Conservation (phyloP, 2,888 invertebrate genomes). For the Orthonevra nobilis region DNA sequence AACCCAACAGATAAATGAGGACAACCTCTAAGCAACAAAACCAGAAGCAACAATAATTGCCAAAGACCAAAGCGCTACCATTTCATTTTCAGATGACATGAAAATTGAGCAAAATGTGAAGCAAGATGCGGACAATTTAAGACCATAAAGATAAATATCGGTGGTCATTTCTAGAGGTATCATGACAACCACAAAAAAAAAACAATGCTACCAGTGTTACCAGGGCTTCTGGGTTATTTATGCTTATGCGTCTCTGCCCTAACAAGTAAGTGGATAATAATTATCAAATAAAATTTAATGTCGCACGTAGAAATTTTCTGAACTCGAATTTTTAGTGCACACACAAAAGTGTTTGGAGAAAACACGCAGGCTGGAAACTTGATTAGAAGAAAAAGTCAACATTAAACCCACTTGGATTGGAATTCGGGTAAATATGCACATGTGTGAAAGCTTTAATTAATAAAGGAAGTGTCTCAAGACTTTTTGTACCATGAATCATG, state of each 20-base stretch:
- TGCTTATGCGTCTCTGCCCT: constrained; percentile 9
- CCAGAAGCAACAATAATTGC: constrained; percentile 41
- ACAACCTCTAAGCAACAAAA: constrained; percentile 50
- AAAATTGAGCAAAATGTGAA: constrained; percentile 61
- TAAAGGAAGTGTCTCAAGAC: too few relatives aligned
- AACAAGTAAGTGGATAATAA: constrained; percentile 52
- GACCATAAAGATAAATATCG: constrained; percentile 68
- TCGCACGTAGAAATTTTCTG: constrained; percentile 17
- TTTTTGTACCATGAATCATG: too few relatives aligned
- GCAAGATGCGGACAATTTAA: constrained; percentile 63
- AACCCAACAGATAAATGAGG: constrained; percentile 55
- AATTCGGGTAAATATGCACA: too few relatives aligned
- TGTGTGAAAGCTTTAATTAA: too few relatives aligned
- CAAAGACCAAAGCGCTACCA: constrained; percentile 32
- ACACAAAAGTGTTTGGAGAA: constrained; percentile 1
- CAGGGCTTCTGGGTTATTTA: constrained; percentile 4
- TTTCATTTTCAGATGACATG: constrained; percentile 60
- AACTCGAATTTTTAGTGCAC: not conserved
- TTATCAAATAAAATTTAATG: constrained; percentile 47
- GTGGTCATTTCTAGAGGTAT: constrained; percentile 44
- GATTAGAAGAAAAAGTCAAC: too few relatives aligned
- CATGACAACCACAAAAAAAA: too few relatives aligned
- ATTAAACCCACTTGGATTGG: too few relatives aligned
- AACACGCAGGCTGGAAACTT: constrained; percentile 7
- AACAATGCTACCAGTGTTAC: constrained; percentile 58